Conservation (phyloP, 1,140 invertebrate species). For the Acromyrmex heyeri region DNA sequence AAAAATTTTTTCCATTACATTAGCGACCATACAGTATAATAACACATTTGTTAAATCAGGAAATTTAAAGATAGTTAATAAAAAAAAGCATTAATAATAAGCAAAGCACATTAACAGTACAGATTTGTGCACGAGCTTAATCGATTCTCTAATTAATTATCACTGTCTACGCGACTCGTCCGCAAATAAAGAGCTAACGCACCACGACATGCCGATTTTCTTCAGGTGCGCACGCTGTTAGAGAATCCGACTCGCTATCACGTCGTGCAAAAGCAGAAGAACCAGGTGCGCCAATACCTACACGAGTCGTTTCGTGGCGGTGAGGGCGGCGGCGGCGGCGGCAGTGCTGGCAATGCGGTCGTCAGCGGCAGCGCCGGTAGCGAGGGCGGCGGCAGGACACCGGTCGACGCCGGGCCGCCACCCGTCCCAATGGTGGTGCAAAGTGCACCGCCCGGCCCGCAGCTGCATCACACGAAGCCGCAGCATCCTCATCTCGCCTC, state of each 20-base stretch:
- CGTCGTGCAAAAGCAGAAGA: constrained; percentile 95
- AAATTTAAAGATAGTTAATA: neutral
- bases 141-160: neutral
- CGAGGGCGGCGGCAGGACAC: constrained; percentile 69
- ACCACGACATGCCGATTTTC: neutral
- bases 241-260: constrained; percentile 97
- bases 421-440: constrained; percentile 80
- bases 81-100: neutral
- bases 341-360: constrained; percentile 55
- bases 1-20: neutral
- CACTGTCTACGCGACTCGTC: neutral
- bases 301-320: constrained; percentile 90
- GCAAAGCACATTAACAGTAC: no score
- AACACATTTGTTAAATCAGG: neutral
- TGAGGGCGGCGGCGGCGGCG: constrained; percentile 64
- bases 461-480: constrained; percentile 77
- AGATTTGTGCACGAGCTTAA: neutral
- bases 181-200: neutral
- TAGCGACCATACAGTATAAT: neutral
- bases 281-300: constrained; percentile 94
- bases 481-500: constrained; percentile 84
- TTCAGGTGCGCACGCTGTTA: constrained; percentile 92
- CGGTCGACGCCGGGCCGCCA: constrained; percentile 72
- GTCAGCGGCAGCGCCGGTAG: constrained; percentile 60
- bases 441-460: constrained; percentile 82